Evolutionary conservation across 2,113 vertebrate genomes (phyloP), one percentile per base, ranked within the genome.

Genomic region (Colossoma macropomum): DNA sequence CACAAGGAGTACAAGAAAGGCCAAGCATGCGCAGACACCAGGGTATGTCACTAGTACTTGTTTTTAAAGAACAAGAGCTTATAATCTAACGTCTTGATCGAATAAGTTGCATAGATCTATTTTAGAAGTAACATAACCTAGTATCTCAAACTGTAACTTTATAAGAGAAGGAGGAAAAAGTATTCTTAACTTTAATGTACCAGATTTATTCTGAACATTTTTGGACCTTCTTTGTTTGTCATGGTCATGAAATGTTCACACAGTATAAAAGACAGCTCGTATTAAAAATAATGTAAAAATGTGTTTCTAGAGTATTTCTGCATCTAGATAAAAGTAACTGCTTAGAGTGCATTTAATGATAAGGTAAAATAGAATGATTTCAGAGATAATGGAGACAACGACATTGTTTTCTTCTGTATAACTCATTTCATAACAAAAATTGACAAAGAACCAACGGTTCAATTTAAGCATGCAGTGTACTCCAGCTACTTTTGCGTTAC

Each of bases 1-100:
- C 97, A 98, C 83, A 99, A 98, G 87, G 97, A 96, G 45, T 99
- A 98, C 88, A 96, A 94, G 84, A 95, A 96, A 0, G 96, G 95
- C 17, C 96, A 93, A 80, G 94, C 93, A 8, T 99, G 97, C 83
- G 72, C 84, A 38, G 96, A 95, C 81, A 96, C 95, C 52, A 95
- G 94, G 96, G 98, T 99, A 93, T 95, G 94, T 60, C 15, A 19
- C 0, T 34, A n/a, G 54, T 21, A n/a, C 23, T 72, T 50, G 23
- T 27, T 41, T 65, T 19, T 13, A 52, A 60, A 16, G 17, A 25
- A 28, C 28, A 0, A 1, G 17, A 17, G 16, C 15, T 17, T 6
- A 12, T 66, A 6, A 66, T 34, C 30, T 66, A 32, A 19, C 17
- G 19, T 32, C 4, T 3, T 66, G 11, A 63, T 63, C 11, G 3